Conservation (phyloP, 2,113 vertebrate species). For the Martes martes region DNA sequence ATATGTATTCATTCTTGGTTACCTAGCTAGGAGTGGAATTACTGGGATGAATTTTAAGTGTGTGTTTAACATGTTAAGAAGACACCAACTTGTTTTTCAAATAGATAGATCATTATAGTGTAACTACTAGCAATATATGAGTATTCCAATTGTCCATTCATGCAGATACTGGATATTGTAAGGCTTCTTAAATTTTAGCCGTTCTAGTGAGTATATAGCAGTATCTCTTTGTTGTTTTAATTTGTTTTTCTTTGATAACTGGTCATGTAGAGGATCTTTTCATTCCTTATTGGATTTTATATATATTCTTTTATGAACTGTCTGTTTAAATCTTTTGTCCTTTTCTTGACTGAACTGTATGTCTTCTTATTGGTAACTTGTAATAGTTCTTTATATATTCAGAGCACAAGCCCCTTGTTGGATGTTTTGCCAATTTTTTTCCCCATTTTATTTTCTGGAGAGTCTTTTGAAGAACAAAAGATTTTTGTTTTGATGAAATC, state of each 20-base stretch:
- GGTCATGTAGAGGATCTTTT: not conserved
- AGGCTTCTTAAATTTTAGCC: not conserved
- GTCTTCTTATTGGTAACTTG: not conserved
- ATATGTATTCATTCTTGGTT: not conserved
- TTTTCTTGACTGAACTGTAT: not conserved
- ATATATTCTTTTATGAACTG: not conserved
- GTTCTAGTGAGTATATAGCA: not conserved
- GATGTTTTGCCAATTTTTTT: not conserved
- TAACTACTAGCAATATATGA: not conserved
- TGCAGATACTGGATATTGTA: not conserved
- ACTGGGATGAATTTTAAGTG: not conserved
- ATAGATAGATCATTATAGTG: not conserved
- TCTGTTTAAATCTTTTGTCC: not conserved
- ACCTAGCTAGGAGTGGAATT: not conserved
- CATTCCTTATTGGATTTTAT: not conserved
- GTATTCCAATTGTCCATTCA: not conserved
- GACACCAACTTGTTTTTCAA: not conserved
- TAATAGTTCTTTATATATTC: not conserved
- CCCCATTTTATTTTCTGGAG: not conserved
- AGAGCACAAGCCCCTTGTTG: not conserved
- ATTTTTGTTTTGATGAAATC: not conserved
- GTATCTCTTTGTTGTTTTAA: not conserved
- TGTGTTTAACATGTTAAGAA: not conserved
- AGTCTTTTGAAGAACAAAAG: not conserved
- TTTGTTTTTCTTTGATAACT: not conserved